Evolutionary conservation across 2,888 invertebrate species (phyloP), one percentile per base, ranked within the genome.

Genomic region (Pterostichus niger): DNA sequence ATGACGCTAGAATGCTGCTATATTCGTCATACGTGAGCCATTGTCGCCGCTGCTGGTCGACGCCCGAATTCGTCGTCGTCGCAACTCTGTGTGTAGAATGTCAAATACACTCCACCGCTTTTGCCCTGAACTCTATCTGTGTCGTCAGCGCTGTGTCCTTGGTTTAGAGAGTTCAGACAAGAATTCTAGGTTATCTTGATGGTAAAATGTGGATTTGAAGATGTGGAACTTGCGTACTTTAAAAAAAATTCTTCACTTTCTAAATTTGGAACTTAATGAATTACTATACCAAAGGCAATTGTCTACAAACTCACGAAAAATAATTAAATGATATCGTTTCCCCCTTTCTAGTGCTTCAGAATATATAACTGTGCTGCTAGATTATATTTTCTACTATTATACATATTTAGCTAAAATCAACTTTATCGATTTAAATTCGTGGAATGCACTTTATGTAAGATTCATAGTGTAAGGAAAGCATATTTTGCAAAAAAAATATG

Each of bases 21-120:
- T 80, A 68, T 80, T 80, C 68, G 80, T 80, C 80, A 80, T 64
- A 80, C 80, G 80, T 80, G 80, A 80, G 80, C 68, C 80, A 80
- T 80, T 80, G 64, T 75, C 44, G 52, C 52, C 44, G 33, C 46
- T 40, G 40, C 40, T 40, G 40, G 40, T 40, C 40, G 17, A 44
- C 68, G 11, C 24, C 59, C 59, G 59, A 54, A 54, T 54, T 13
- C 64, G 64, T 6, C 68, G 15, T n/a, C 68, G 6, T 44, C 68
- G 68, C 17, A 10, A 71, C 11, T 33, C 64, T 61, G 64, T 49
- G 64, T 49, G 31, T 68, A 49, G 80, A 80, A 80, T 80, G 80
- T 68, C 64, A 80, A 80, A 24, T 59, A 15, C 13, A 13, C 52
- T n/a, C 52, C 52, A 9, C 40, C 40, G 9, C 40, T 40, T 9